phyloP scores from a whole-genome alignment of 2,888 invertebrate genomes.

The Laspeyria flexula region DNA sequence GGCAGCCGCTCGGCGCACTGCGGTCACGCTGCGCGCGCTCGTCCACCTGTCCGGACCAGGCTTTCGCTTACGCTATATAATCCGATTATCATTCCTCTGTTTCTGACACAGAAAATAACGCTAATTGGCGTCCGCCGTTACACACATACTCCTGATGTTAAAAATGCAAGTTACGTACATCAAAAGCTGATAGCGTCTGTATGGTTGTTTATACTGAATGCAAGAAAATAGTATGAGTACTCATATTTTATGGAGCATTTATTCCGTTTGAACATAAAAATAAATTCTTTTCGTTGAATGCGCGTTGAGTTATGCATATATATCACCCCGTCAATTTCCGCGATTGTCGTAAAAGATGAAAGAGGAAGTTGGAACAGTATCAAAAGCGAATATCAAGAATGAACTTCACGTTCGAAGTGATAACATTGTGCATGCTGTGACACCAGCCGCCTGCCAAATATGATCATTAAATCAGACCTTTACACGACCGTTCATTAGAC shows the following conservation, averaged over 20 bases:
- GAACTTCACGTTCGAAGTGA: slow-evolving; percentile 13
- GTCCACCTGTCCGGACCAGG: slow-evolving; percentile 66
- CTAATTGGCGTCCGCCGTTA: slow-evolving; percentile 50
- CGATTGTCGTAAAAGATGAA: slow-evolving; percentile 14
- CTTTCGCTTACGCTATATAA: slow-evolving; percentile 55
- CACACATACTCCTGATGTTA: slow-evolving; percentile 30
- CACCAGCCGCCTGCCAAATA: slow-evolving; percentile 1
- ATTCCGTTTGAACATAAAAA: slow-evolving; percentile 6
- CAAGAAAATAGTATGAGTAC: slow-evolving; percentile 15
- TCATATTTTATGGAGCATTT: background rate
- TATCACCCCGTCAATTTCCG: slow-evolving; percentile 10
- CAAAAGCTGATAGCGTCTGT: slow-evolving; percentile 12
- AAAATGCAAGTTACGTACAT: slow-evolving; percentile 29
- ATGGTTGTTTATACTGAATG: slow-evolving; percentile 11
- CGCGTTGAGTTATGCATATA: slow-evolving; percentile 7
- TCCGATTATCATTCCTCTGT: slow-evolving; percentile 67
- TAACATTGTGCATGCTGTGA: slow-evolving; percentile 7
- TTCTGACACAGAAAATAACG: slow-evolving; percentile 55
- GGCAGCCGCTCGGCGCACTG: slow-evolving; percentile 52
- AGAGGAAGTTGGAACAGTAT: slow-evolving; percentile 13
- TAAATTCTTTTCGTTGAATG: slow-evolving; percentile 8
- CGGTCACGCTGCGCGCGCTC: slow-evolving; percentile 51
- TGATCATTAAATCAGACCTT: background rate
- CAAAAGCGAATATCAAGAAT: slow-evolving; percentile 9
- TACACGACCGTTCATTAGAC: no score